phyloP scores from a whole-genome alignment of 2,888 invertebrate genomes.

The Cecidostiba fungosa region DNA sequence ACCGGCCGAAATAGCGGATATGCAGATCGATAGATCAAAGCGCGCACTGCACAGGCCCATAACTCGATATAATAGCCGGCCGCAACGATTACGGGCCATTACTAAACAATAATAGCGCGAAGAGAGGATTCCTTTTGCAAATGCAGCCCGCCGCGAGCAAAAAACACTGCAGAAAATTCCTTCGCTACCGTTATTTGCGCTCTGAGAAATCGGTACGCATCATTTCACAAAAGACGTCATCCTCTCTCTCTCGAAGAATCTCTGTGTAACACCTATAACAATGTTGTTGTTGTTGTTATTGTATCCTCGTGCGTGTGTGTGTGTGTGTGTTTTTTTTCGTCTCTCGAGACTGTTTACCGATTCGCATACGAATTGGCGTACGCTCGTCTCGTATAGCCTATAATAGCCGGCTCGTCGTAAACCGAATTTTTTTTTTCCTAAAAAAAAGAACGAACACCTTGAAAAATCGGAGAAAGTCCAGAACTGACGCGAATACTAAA shows the following conservation, averaged over 20 bases:
- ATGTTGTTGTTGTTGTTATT: not conserved
- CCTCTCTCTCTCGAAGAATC: not conserved
- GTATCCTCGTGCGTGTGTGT: not conserved
- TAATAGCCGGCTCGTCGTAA: not conserved
- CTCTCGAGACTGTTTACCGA: not conserved
- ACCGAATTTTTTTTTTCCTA: not conserved
- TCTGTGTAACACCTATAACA: not conserved
- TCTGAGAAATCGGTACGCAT: not conserved
- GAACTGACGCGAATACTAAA: not conserved
- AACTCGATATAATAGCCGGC: not conserved
- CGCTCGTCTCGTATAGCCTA: not conserved
- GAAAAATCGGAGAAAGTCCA: not conserved
- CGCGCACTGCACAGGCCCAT: not conserved
- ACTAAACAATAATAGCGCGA: conserved; percentile 41
- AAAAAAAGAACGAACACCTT: not conserved
- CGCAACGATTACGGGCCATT: conserved; percentile 20
- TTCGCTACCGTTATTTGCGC: conserved; percentile 44
- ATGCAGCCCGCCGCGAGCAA: not conserved
- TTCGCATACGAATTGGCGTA: conserved; percentile 1
- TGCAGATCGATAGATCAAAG: conserved; percentile 9
- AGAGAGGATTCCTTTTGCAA: not conserved
- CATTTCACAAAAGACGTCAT: not conserved
- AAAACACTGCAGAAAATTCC: not conserved
- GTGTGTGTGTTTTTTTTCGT: not conserved
- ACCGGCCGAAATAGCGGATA: conserved; percentile 10